Evolutionary conservation across 2,888 invertebrate species (phyloP), one percentile per base, ranked within the genome.

Genomic region (Theretra japonica): DNA sequence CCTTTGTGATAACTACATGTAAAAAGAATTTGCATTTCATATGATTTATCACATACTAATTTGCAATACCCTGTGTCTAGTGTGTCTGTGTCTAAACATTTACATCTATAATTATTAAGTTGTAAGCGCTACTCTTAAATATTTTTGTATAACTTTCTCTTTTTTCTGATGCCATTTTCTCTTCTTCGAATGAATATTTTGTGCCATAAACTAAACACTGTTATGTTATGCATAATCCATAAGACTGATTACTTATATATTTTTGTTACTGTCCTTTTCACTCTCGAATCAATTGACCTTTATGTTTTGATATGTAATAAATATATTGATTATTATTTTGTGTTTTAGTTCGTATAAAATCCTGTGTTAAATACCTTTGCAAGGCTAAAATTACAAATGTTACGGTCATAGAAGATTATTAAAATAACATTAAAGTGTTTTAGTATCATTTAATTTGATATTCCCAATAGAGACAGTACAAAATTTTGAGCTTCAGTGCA

Each of bases 381-480:
- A 17, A 17, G 50, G 7, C 3, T 4, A 2, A 4, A 19, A 50
- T 33, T 33, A 33, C 6, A 33, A 4, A 7, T 33, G 8, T 6
- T 33, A n/a, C n/a, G 7, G 41, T 11, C 5, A n/a, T 4, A 19
- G 5, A 53, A 6, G 53, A 53, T n/a, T 53, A 41, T 41, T n/a
- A 53, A 53, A 53, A 53, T 6, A 15, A n/a, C 6, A 53, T n/a
- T 53, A 5, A 53, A 41, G 30, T 62, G 48, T 48, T 59, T 70
- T 70, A 59, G 59, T 60, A 59, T 25, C 25, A 60, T 70, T 53
- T 70, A 30, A 58, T 69, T 69, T 69, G 57, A 70, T 57, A 69
- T 70, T 60, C 59, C n/a, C 21, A 48, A 70, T 70, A 70, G 48
- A 70, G 50, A 70, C 59, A 53, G 48, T 60, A 70, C 30, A 70